These are phyloP conservation scores for Epinephelus awoara DNA, from an alignment of 2,797 vertebrate species.

Conservation along the genomic window DNA sequence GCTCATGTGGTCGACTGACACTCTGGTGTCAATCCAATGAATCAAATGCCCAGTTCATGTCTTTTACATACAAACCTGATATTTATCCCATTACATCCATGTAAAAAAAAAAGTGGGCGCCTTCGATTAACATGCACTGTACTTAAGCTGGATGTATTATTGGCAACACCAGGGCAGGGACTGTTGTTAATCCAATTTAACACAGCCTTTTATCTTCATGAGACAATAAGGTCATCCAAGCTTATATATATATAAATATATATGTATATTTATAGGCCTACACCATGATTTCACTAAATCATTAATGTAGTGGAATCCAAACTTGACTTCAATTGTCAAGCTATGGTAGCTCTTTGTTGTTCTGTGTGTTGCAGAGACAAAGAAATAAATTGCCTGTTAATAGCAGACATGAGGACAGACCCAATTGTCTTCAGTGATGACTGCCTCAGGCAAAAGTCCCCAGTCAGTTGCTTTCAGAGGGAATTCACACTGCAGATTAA, in stretches of 20 bases:
- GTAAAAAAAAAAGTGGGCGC: conserved; percentile 51
- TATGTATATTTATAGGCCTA: conserved; percentile 29
- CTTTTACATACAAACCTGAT: conserved; percentile 32
- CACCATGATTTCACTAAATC: conserved; percentile 57
- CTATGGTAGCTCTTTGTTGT: conserved; percentile 42
- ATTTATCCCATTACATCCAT: conserved; percentile 45
- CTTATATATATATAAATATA: conserved; percentile 13
- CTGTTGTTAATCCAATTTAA: conserved; percentile 79
- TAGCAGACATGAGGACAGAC: conserved; percentile 83
- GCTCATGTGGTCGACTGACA: conserved; percentile 26
- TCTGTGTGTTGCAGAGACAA: conserved; percentile 34
- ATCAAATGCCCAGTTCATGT: conserved; percentile 14
- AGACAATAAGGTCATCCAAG: conserved; percentile 73
- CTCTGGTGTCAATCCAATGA: conserved; percentile 31
- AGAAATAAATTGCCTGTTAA: conserved; percentile 73
- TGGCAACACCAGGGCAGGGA: conserved; percentile 60
- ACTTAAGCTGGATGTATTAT: conserved; percentile 41
- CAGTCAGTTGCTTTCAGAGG: conserved; percentile 87
- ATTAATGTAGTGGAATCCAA: conserved; percentile 17
- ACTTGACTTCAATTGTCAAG: conserved; percentile 43
- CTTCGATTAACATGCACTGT: conserved; percentile 9
- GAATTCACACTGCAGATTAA: conserved; percentile 84
- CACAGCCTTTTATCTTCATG: conserved; percentile 72
- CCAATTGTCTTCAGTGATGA: conserved; percentile 87
- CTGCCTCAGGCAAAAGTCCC: conserved; percentile 87